Percentiles rank a stretch among this genome's conserved stretches.
phyloP scores from a whole-genome alignment of 2,113 vertebrate species.

The Erpornis zantholeuca region DNA sequence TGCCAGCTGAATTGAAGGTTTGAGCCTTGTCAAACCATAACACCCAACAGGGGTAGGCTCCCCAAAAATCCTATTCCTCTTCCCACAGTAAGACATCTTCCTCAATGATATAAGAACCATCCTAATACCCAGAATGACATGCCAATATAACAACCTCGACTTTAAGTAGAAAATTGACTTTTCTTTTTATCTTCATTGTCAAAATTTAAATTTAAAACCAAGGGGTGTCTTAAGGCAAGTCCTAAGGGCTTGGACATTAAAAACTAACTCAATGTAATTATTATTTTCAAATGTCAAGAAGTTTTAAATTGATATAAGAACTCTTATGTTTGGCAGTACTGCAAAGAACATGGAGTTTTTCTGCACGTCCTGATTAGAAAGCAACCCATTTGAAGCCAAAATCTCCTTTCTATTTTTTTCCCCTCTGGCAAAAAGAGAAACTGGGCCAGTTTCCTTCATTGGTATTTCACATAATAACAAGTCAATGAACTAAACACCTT shows the following conservation, averaged over 20 bases:
- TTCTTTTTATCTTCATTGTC: neutral
- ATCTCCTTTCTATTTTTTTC: neutral
- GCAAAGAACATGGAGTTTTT: neutral
- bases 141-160: accelerated
- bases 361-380: neutral
- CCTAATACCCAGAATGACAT: neutral
- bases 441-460: neutral
- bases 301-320: neutral
- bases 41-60: neutral
- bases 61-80: neutral
- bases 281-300: neutral
- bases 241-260: neutral
- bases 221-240: no score
- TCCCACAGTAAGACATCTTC: neutral
- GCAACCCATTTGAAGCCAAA: neutral
- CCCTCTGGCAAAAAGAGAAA: neutral
- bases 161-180: neutral
- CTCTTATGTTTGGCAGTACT: neutral
- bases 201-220: neutral
- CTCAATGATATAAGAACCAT: neutral
- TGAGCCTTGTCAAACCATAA: neutral
- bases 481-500: neutral
- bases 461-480: neutral
- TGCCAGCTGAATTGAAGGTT: neutral
- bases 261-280: neutral